A percentile compares a stretch with the other conserved stretches of the same genome.
Conservation (phyloP, 2,888 invertebrate genomes). For the Parapristionchus giblindavisi region DNA sequence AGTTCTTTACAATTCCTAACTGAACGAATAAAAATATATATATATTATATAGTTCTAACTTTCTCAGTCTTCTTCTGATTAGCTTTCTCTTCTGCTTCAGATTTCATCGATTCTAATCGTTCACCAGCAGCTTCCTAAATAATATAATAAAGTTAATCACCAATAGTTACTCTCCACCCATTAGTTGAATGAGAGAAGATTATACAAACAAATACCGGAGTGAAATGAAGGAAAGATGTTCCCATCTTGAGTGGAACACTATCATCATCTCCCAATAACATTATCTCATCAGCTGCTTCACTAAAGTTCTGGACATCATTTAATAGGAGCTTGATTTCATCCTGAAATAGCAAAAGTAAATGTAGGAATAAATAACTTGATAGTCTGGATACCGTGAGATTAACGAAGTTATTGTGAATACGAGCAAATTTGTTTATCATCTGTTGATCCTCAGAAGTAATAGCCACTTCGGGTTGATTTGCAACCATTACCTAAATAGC, state of each 20-base stretch:
- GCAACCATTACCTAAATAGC: too few species aligned
- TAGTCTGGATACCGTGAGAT: conserved; percentile 82
- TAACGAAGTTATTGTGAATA: conserved; percentile 89
- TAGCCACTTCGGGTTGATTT: too few species aligned
- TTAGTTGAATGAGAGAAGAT: background rate
- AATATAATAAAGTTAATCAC: conserved; percentile 8
- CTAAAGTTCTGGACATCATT: conserved; percentile 90
- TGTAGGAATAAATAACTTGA: too few species aligned
- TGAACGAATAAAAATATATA: background rate
- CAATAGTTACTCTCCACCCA: background rate
- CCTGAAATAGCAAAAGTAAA: too few species aligned
- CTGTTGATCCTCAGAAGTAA: conserved; percentile 94
- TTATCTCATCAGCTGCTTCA: conserved; percentile 86
- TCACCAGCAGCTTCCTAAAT: conserved; percentile 36
- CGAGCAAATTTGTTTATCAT: conserved; percentile 96
- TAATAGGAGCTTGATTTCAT: conserved; percentile 70
- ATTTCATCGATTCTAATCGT: conserved; percentile 46
- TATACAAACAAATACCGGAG: conserved; percentile 29
- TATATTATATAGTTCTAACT: background rate
- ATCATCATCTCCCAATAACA: conserved; percentile 77
- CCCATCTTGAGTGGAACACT: conserved; percentile 70
- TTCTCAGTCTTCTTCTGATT: conserved; percentile 37
- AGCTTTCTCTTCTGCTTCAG: conserved; percentile 41
- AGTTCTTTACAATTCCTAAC: background rate
- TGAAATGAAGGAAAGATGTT: conserved; percentile 66